Evolutionary conservation across 2,888 invertebrate species (phyloP).

Genomic region (Calliopum simillimum): DNA sequence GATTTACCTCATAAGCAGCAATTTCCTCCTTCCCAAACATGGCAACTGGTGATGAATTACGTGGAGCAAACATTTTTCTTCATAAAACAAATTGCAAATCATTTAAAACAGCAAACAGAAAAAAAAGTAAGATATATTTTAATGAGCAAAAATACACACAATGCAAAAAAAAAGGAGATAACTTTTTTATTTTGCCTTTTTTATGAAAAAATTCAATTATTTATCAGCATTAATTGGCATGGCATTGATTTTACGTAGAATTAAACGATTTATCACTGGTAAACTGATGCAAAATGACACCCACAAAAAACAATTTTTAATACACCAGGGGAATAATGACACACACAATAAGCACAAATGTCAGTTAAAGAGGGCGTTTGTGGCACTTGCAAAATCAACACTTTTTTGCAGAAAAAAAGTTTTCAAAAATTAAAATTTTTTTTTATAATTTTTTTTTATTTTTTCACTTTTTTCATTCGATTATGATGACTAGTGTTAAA

Average conservation of each 20-base stretch:
- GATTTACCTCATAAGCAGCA: conserved; percentile 67
- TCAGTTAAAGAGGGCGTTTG: too few relatives aligned
- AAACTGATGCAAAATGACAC: too few relatives aligned
- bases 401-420: background rate
- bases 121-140: conserved; percentile 1
- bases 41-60: conserved; percentile 66
- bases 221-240: conserved; percentile 19
- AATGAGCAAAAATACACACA: conserved; percentile 26
- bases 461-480: conserved; percentile 36
- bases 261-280: too few relatives aligned
- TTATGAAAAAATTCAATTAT: conserved; percentile 4
- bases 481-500: too few relatives aligned
- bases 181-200: conserved; percentile 9
- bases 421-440: conserved; percentile 9
- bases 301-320: too few relatives aligned
- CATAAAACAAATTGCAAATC: conserved; percentile 31
- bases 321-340: too few relatives aligned
- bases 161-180: background rate
- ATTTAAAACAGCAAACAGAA: conserved; percentile 28
- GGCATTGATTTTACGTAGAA: conserved; percentile 23
- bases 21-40: conserved; percentile 65
- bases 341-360: too few relatives aligned
- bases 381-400: too few relatives aligned
- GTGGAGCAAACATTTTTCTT: conserved; percentile 66
- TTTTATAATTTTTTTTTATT: conserved; percentile 20